Conservation (phyloP, 2,888 invertebrate genomes). For the Branchinecta sandiegonensis region DNA sequence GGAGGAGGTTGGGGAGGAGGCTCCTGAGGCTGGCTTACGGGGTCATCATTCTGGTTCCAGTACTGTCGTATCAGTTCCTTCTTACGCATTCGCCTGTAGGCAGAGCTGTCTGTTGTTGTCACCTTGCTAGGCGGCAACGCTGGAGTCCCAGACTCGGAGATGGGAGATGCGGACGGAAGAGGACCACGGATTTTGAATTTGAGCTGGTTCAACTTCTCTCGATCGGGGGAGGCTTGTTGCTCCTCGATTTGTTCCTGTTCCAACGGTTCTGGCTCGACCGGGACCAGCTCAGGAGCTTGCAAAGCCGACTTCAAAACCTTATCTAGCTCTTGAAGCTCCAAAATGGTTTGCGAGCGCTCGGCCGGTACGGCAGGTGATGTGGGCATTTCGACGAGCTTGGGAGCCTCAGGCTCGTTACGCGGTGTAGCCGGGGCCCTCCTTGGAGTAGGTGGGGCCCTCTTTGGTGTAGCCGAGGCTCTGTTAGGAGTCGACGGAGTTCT, state of each 20-base stretch:
- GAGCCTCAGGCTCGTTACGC: constrained; percentile 1
- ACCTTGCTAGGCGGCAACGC: constrained; percentile 25
- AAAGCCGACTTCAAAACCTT: constrained; percentile 19
- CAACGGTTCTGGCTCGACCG: not conserved
- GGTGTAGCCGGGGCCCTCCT: constrained; percentile 13
- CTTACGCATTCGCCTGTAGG: constrained; percentile 70
- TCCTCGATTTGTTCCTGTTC: constrained; percentile 1
- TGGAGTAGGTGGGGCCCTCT: constrained; percentile 10
- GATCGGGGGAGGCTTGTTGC: not conserved
- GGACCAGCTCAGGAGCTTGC: not conserved
- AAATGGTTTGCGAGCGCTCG: constrained; percentile 20
- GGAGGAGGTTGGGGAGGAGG: not conserved
- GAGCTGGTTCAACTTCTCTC: constrained; percentile 56
- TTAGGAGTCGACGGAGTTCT: constrained; percentile 7
- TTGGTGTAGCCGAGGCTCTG: constrained; percentile 3
- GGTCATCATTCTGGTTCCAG: constrained; percentile 62
- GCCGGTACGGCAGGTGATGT: constrained; percentile 19
- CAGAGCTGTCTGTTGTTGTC: constrained; percentile 40
- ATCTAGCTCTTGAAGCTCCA: constrained; percentile 22
- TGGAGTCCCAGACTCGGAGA: constrained; percentile 34
- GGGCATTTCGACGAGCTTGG: not conserved
- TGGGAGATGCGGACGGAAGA: constrained; percentile 56
- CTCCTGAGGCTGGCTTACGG: constrained; percentile 6
- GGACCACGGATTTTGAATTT: constrained; percentile 85
- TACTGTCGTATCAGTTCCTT: constrained; percentile 71